Evolutionary conservation across 64 coral and sea anemone genomes (phyloP), one percentile per base, ranked within the genome.

Genomic region (Actinia equina): DNA sequence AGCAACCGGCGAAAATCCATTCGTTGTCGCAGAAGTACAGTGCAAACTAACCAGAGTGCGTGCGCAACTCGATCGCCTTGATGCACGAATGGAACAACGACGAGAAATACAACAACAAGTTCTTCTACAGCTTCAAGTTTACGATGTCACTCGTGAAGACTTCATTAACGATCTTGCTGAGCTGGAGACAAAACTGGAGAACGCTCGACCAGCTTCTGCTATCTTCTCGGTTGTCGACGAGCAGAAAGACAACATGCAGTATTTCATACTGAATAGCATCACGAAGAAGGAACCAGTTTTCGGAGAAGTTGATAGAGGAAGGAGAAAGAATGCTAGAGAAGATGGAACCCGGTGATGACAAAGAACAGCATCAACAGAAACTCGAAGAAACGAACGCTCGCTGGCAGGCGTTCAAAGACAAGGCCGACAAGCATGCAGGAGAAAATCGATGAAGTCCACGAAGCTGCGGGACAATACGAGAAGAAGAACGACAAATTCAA

Each of bases 231-330:
- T 85, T 12, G 96, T 90, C 17, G 89, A 95, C 55, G 88, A 90
- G 22, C 96, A 99, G 79, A 84, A 92, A 26, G 93, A 92, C 51
- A 88, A 93, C 15, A 90, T 88, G 42, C 59, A 99, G 44, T 74
- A 77, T 15, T 90, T 63, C 30, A 80, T 95, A 11, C 44, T 79
- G 2, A 93, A 94, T 18, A 89, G 82, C 62, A 82, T 99, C 45
- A 27, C 81, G 3, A 85, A 87, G 45, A 95, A 99, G 43, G 85
- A 99, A 62, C 96, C 93, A 2, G 93, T 99, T 12, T 99, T 88
- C 55, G 93, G 93, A 95, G 44, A 99, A 93, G 44, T 78, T 99
- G n/a, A 84, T 99, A 8, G 93, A 99, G 69, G 96, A 99, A 84
- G 93, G 96, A 37, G 83, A 65, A 43, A n/a, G 56, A 49, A 88